phyloP scores from a whole-genome alignment of 1,140 invertebrate genomes.

The Pseudomyrmex dendroicus region DNA sequence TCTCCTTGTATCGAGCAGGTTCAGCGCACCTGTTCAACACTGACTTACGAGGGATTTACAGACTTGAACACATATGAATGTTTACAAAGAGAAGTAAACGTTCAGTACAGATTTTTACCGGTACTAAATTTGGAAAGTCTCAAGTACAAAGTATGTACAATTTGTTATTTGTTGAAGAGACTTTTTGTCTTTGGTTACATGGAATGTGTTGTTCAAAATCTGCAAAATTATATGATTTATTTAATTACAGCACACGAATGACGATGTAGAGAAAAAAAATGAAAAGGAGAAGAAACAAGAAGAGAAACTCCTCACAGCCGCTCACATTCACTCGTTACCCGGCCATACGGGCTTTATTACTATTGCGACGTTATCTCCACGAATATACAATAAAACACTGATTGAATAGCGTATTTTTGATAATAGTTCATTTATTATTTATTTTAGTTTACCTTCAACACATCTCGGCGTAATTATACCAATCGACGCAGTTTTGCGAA shows the following conservation, averaged over 20 bases:
- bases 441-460: too few species aligned
- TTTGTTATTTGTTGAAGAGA: not conserved
- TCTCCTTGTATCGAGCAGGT: constrained; percentile 99
- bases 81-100: constrained; percentile 92
- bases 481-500: too few species aligned
- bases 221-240: not conserved
- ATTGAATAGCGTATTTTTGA: too few species aligned
- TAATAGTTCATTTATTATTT: too few species aligned
- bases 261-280: constrained; percentile 83
- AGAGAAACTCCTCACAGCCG: constrained; percentile 88
- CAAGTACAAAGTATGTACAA: constrained; percentile 85
- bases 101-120: constrained; percentile 90
- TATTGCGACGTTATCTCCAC: constrained; percentile 93
- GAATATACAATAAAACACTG: too few species aligned
- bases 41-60: constrained; percentile 91
- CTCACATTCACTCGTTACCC: constrained; percentile 89
- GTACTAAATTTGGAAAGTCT: constrained; percentile 89
- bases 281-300: constrained; percentile 83
- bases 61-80: constrained; percentile 96
- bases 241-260: constrained; percentile 58
- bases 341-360: constrained; percentile 98
- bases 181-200: not conserved
- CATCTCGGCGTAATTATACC: too few species aligned
- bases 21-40: constrained; percentile 91
- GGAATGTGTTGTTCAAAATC: too few species aligned